Evolutionary conservation across 2,113 vertebrate genomes (phyloP).

Genomic region (Protobothrops mucrosquamatus): DNA sequence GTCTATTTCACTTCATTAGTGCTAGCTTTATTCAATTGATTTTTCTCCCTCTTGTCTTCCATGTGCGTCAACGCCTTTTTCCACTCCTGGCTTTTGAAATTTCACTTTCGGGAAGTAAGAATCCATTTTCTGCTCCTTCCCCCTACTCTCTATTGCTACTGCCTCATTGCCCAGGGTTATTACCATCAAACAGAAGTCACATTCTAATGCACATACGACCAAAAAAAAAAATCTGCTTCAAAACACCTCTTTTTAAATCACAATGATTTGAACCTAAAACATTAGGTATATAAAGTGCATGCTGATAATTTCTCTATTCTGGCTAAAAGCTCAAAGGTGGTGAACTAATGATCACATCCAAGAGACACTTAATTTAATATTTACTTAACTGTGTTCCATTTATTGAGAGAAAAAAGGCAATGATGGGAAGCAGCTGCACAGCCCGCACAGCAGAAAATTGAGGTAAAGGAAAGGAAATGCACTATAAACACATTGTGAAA

Average conservation of each 20-base stretch:
- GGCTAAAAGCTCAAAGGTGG: constrained; percentile 5
- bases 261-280: constrained; percentile 28
- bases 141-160: accelerated
- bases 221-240: constrained; percentile 14
- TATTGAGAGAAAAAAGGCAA: not conserved
- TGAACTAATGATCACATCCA: not conserved
- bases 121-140: not conserved
- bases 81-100: constrained; percentile 1
- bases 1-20: constrained; percentile 27
- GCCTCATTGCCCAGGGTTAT: not conserved
- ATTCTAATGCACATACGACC: not conserved
- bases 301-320: constrained; percentile 19
- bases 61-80: not conserved
- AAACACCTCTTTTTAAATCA: not conserved
- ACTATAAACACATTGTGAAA: not conserved
- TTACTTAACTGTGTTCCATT: not conserved
- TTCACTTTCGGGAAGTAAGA: not conserved
- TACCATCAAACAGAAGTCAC: not conserved
- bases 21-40: constrained; percentile 10
- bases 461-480: not conserved
- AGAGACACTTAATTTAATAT: not conserved
- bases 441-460: accelerated
- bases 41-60: not conserved
- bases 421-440: not conserved
- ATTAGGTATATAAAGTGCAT: constrained; percentile 16